Base-by-base conservation (phyloP, 2,888 invertebrate genomes). In the Trachelus stipa region DNA sequence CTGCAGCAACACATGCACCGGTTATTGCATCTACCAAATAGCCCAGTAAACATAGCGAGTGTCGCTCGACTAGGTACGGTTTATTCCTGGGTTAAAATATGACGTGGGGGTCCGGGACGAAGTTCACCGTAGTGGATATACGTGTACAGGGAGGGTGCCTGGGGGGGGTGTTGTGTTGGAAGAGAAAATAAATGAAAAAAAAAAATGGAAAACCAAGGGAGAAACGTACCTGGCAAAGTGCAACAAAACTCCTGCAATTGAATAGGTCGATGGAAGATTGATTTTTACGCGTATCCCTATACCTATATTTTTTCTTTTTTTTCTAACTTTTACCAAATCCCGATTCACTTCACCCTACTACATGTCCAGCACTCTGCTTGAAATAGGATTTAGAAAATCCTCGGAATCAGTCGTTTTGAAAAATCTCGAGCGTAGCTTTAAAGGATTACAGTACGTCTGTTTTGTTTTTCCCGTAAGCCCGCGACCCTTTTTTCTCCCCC, bases 171-270 rank as follows among this genome's bases (percentile, higher is more conserved):
- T 56, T 56, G 15, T 40, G 15, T 6, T 15, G 15, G 40, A 6
- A 40, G 6, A 40, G 6, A 15, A 15, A 56, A 9, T 56, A 23
- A 56, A 56, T 56, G 78, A 31, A 81, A 79, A 31, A 34, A 34
- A 34, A 79, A 76, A 71, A 56, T 81, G 71, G 79, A 71, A 31
- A 81, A 79, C 69, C 69, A 34, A 37, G 78, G 79, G 40, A 81
- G 80, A 75, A 56, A 56, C 9, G 56, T 56, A 56, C 6, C 56
- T 56, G 56, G 56, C 56, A 56, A 56, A 56, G 56, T 56, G 23
- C 56, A 56, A 56, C 56, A 56, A 9, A 56, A 56, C 56, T 56
- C 56, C 23, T 23, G 56, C 56, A 56, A 56, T 56, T 56, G 56
- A 56, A 56, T 56, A 56, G 56, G 56, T 56, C 23, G 56, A 56